Evolutionary conservation across 2,797 vertebrate genomes (phyloP), one percentile per base, ranked within the genome.

Genomic region (Oryzias dopingdopingensis): DNA sequence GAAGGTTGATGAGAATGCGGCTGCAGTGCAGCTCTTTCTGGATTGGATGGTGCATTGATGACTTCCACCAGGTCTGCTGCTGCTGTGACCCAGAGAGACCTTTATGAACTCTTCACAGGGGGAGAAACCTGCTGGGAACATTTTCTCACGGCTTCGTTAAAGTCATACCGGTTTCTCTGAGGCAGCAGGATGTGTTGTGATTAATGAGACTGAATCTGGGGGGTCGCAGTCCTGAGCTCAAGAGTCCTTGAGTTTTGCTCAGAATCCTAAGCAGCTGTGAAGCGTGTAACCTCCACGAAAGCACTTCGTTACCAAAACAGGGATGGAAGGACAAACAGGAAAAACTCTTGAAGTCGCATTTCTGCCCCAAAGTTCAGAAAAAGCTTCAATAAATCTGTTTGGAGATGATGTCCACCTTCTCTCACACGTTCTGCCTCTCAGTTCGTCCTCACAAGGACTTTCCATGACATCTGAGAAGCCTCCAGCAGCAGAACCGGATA

Each of bases 401-500:
- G 26, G 26, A 26, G 26, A 5, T 26, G 26, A 26, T 26, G n/a
- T 45, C 46, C 20, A 51, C 63, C 57, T 83, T 67, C 53, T 65
- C 65, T 64, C 53, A 32, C 20, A 22, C 20, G 20, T 1, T 22
- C 20, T 22, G 20, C 20, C 20, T 22, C 20, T 22, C 20, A 22
- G 20, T 14, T 0, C 24, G 72, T 57, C 80, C 72, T 78, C 72
- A 65, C 74, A 86, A 86, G 79, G 79, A 81, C 82, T 70, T 72
- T 79, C 53, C 43, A 49, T 68, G 86, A 77, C 79, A 88, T 17
- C 54, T 0, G 82, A 86, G 81, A 74, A 8, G 65, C 46, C 59
- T 63, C 59, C 24, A 47, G 49, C 74, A 45, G 48, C 70, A 23
- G 47, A 45, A 60, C 63, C 54, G 20, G 76, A 57, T 81, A 87